Percentiles rank a stretch among this genome's conserved stretches.
These are phyloP conservation scores for Falco naumanni DNA, from an alignment of 2,797 vertebrate species.

Conservation along the genomic window DNA sequence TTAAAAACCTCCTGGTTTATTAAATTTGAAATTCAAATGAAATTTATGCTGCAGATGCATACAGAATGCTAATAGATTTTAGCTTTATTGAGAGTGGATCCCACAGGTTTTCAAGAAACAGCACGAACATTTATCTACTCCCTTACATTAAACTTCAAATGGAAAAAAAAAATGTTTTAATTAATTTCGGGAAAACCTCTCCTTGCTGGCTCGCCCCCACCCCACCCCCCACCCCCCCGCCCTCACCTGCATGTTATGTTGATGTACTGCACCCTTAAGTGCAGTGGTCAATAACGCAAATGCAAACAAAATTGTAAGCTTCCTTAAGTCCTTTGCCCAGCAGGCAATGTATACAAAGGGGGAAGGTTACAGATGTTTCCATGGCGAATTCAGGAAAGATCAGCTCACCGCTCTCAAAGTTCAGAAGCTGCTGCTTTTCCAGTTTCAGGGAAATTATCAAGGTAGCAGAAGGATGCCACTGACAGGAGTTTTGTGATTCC, in stretches of 20 bases:
- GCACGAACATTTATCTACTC: constrained; percentile 65
- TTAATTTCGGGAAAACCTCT: constrained; percentile 61
- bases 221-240: not conserved
- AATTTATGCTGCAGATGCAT: constrained; percentile 94
- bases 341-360: constrained; percentile 12
- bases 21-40: constrained; percentile 99
- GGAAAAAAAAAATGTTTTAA: constrained; percentile 45
- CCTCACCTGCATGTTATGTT: constrained; percentile 25
- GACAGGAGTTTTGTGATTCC: not conserved
- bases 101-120: constrained; percentile 82
- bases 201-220: not conserved
- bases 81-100: constrained; percentile 83
- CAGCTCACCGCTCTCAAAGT: constrained; percentile 35
- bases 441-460: constrained; percentile 20
- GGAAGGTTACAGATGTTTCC: constrained; percentile 50
- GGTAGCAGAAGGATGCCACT: not conserved
- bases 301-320: constrained; percentile 53
- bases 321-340: constrained; percentile 35
- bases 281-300: constrained; percentile 54
- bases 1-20: constrained; percentile 99
- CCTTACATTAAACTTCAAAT: constrained; percentile 61
- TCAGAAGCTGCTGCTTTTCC: constrained; percentile 25
- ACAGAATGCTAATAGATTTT: constrained; percentile 92
- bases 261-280: constrained; percentile 48
- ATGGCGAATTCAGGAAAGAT: constrained; percentile 18